Conservation (phyloP, 2,797 vertebrate species). For the Xenentodon cancila region DNA sequence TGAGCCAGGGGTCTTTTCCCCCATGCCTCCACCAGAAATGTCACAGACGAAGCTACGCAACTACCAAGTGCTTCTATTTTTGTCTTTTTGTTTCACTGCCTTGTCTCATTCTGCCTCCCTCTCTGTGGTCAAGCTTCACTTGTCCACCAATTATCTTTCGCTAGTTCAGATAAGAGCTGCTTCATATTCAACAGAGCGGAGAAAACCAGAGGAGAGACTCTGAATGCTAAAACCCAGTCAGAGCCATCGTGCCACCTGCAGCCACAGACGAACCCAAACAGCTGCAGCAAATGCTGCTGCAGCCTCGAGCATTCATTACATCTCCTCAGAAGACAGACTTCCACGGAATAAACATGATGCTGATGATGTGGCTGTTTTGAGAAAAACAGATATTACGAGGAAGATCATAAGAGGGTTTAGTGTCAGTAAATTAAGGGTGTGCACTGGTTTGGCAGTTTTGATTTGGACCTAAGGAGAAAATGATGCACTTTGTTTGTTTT, state of each 20-base stretch:
- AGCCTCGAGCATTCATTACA: constrained; percentile 56
- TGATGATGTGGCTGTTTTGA: constrained; percentile 15
- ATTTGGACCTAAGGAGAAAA: too few species aligned
- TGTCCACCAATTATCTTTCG: constrained; percentile 69
- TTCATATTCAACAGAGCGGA: constrained; percentile 60
- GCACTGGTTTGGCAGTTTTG: too few species aligned
- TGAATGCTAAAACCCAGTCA: constrained; percentile 60
- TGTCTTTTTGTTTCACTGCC: constrained; percentile 12
- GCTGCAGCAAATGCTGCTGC: constrained; percentile 21
- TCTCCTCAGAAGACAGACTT: constrained; percentile 25
- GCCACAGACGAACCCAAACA: constrained; percentile 31
- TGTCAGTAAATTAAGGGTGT: background rate
- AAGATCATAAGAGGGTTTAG: constrained; percentile 2
- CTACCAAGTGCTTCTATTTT: constrained; percentile 17
- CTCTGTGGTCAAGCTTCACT: constrained; percentile 56
- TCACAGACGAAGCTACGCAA: constrained; percentile 17
- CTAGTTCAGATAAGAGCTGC: constrained; percentile 67
- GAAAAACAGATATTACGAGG: constrained; percentile 4
- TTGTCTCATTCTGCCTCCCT: constrained; percentile 12
- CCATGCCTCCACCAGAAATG: background rate
- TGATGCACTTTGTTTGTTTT: too few species aligned
- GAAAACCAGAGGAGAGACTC: constrained; percentile 28
- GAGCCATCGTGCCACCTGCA: constrained; percentile 34
- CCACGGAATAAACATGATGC: constrained; percentile 32
- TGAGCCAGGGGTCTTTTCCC: constrained; percentile 4